Conservation (phyloP, 2,113 vertebrate species). For the Notothenia coriiceps region DNA sequence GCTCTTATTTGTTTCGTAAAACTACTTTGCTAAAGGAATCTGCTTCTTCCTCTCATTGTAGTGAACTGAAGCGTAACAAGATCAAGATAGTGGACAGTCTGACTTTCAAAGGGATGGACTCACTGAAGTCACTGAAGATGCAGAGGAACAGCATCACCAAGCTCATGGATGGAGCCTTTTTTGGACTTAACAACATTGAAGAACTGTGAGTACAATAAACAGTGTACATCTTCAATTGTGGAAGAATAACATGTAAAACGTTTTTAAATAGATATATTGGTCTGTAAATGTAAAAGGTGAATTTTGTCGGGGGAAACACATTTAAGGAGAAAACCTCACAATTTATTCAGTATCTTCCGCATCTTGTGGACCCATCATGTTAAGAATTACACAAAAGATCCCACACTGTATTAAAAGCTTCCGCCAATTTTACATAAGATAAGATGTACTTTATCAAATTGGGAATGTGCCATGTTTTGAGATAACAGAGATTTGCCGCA, state of each 20-base stretch:
- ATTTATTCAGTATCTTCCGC: too few species aligned
- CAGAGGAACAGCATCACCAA: conserved; percentile 94
- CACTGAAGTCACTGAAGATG: conserved; percentile 94
- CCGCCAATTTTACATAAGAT: too few species aligned
- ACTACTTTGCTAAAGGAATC: not conserved
- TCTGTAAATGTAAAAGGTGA: not conserved
- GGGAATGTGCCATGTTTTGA: too few species aligned
- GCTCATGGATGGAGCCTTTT: conserved; percentile 98
- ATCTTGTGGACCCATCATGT: too few species aligned
- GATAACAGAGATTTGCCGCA: too few species aligned
- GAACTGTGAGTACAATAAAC: conserved; percentile 78
- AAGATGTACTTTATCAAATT: too few species aligned
- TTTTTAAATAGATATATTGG: too few species aligned
- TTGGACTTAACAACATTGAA: conserved; percentile 95
- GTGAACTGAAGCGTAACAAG: conserved; percentile 96
- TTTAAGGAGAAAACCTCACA: not conserved
- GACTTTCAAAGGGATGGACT: conserved; percentile 96
- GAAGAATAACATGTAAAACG: not conserved
- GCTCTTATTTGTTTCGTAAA: not conserved
- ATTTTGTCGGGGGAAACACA: not conserved
- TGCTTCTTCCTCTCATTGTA: conserved; percentile 63
- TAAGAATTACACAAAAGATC: too few species aligned
- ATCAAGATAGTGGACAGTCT: conserved; percentile 96
- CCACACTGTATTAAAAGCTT: too few species aligned
- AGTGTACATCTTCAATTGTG: not conserved